A percentile compares a stretch with the other conserved stretches of the same genome.
phyloP scores from a whole-genome alignment of 2,888 invertebrate genomes.

The Cataglyphis altisquamis region DNA sequence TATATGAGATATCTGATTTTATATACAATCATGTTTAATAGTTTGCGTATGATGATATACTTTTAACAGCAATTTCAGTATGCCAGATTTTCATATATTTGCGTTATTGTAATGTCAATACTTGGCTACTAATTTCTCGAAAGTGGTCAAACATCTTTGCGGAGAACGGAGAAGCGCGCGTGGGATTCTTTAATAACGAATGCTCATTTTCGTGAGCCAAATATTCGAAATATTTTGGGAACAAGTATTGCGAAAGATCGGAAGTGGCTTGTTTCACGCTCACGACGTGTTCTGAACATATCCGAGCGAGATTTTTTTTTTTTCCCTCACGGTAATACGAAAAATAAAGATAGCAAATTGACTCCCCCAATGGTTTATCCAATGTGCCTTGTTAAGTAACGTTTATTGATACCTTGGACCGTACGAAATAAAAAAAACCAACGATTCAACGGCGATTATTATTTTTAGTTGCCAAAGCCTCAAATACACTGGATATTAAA shows the following conservation, averaged over 20 bases:
- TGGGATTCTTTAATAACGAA: slow-evolving; percentile 38
- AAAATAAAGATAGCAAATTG: slow-evolving; percentile 18
- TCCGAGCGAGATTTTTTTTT: not conserved
- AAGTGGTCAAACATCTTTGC: slow-evolving; percentile 29
- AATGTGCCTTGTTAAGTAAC: slow-evolving; percentile 8
- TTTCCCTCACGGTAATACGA: not conserved
- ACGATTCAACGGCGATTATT: slow-evolving; percentile 2
- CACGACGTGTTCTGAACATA: too few species aligned
- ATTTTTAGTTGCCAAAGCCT: slow-evolving; percentile 28
- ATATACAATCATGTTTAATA: not conserved
- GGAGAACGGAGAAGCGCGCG: slow-evolving; percentile 40
- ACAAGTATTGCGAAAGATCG: slow-evolving; percentile 48
- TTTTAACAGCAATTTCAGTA: not conserved
- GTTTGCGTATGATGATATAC: not conserved
- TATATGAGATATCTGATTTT: not conserved
- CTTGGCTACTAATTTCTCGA: slow-evolving; percentile 10
- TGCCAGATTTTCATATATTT: not conserved
- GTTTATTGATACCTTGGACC: slow-evolving; percentile 37
- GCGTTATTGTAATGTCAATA: not conserved
- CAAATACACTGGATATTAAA: slow-evolving; percentile 35
- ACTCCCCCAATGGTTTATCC: not conserved
- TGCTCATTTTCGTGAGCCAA: slow-evolving; percentile 29
- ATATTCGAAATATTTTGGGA: slow-evolving; percentile 54
- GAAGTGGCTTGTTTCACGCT: slow-evolving; percentile 19
- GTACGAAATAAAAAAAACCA: slow-evolving; percentile 23